Evolutionary conservation across 2,888 invertebrate species (phyloP).

Genomic region (Phlogophora meticulosa): DNA sequence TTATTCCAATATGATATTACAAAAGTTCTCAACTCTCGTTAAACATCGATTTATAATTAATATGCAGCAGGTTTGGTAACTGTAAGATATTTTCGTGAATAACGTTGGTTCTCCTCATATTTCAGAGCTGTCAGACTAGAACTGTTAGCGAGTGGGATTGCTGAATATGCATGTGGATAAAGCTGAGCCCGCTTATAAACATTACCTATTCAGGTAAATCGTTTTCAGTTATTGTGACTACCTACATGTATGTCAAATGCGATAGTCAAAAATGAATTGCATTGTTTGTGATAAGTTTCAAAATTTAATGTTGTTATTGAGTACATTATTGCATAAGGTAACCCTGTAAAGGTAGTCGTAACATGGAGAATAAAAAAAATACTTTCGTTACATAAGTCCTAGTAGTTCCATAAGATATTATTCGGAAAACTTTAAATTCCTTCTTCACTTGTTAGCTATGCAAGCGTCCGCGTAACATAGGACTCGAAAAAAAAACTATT

Average conservation of each 20-base stretch:
- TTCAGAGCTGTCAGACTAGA: constrained; percentile 10
- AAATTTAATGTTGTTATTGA: too few species aligned
- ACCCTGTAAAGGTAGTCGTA: too few species aligned
- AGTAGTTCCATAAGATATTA: too few species aligned
- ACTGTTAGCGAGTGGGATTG: not conserved
- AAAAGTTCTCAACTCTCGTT: constrained; percentile 19
- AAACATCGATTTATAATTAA: constrained; percentile 35
- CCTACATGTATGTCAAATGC: not conserved
- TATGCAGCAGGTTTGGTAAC: constrained; percentile 14
- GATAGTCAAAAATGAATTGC: not conserved
- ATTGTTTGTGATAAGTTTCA: too few species aligned
- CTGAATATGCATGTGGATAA: constrained; percentile 43
- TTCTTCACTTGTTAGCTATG: too few species aligned
- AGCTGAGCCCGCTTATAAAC: constrained; percentile 7
- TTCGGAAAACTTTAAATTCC: too few species aligned
- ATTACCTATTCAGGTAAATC: constrained; percentile 32
- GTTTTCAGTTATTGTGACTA: constrained; percentile 33
- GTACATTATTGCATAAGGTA: too few species aligned
- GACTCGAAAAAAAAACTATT: too few species aligned
- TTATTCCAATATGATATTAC: not conserved
- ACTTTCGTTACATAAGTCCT: too few species aligned
- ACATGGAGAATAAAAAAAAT: too few species aligned
- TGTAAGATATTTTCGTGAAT: constrained; percentile 19
- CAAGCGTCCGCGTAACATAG: too few species aligned
- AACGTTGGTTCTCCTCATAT: constrained; percentile 22